Evolutionary conservation across 2,888 invertebrate genomes (phyloP), one percentile per base, ranked within the genome.

Genomic region (Cyclophora albipunctata): DNA sequence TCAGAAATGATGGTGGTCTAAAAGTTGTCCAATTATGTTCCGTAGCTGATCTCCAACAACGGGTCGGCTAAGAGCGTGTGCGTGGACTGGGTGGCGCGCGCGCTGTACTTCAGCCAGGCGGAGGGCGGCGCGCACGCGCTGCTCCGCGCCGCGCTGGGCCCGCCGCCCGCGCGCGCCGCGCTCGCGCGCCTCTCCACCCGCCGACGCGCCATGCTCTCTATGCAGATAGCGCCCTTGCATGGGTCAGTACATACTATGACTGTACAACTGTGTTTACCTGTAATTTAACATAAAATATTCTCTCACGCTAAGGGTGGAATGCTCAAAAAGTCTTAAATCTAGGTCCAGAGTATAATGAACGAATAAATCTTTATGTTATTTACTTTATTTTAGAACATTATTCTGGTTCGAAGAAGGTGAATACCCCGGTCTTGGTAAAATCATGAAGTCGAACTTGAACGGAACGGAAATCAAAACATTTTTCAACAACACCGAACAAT

Each of bases 61-160:
- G 85, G 81, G 3, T 76, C 85, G 7, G 88, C 85, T 3, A 81
- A 91, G 5, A 92, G 94, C 53, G 79, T 98, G 34, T 92, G 94
- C 2, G 90, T 96, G 0, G 97, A 98, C 79, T 98, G 98, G 98
- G 91, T 98, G 44, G 92, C 94, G 46, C 90, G 96, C 46, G 92
- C 93, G 45, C 84, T 98, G 4, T 98, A 95, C 74, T 96, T 96
- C 92, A 90, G 93, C 0, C 96, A 96, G 76, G 69, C 90, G 33
- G 90, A 90, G 59, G 80, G 88, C 1, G 81, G 83, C 3, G 75
- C 82, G n/a, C 85, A 89, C 59, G 90, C 90, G 0, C 86, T 94
- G 34, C 92, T 92, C 66, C 90, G 92, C 56, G 82, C 95, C 3
- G 92, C 94, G 69, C 75, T 95, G 34, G 93, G 92, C 54, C 81